These are phyloP conservation scores for Ciconia maguari DNA, from an alignment of 2,113 vertebrate genomes.

Conservation along the genomic window DNA sequence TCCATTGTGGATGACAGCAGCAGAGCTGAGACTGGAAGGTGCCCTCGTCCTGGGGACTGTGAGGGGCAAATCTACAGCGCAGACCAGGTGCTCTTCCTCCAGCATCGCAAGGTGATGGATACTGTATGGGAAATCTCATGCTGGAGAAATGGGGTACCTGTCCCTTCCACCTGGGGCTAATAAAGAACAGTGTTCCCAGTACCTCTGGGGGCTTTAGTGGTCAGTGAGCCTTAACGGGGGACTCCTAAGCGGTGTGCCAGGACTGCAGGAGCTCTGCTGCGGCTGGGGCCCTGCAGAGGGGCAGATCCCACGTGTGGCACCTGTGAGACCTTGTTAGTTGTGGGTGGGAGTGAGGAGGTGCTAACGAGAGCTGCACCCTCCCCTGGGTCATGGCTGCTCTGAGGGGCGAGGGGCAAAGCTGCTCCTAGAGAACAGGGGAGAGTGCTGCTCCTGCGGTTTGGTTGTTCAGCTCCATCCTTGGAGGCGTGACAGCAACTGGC, in stretches of 20 bases:
- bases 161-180: neutral
- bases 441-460: fast-evolving
- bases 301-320: neutral
- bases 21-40: neutral
- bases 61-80: neutral
- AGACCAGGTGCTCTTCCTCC: neutral
- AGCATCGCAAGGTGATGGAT: fast-evolving
- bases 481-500: fast-evolving
- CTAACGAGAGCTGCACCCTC: neutral
- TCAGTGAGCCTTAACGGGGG: neutral
- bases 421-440: neutral
- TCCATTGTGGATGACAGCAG: neutral
- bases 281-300: neutral
- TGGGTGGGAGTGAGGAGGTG: neutral
- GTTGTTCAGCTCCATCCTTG: neutral
- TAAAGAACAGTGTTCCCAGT: neutral
- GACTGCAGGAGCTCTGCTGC: neutral
- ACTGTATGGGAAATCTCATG: fast-evolving
- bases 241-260: neutral
- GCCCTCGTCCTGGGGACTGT: neutral
- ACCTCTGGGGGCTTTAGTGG: neutral
- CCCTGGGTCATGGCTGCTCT: fast-evolving
- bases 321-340: neutral
- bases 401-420: neutral
- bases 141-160: neutral